phyloP scores from a whole-genome alignment of 1,140 invertebrate species.

The Antheraea mylitta region DNA sequence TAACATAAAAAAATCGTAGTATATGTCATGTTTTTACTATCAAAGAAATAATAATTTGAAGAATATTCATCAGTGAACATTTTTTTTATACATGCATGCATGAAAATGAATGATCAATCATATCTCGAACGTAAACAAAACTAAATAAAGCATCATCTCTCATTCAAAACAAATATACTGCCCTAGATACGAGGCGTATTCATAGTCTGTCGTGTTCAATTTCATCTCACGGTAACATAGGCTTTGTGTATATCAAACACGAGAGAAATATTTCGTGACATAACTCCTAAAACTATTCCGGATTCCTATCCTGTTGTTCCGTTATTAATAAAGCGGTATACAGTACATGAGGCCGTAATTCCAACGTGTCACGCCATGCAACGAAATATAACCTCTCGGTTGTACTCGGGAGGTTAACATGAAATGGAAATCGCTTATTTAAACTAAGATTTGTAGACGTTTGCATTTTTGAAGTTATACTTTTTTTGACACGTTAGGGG shows the following conservation, averaged over 20 bases:
- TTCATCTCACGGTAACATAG: not conserved
- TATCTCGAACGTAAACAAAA: not conserved
- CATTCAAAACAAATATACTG: not conserved
- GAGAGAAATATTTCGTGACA: not conserved
- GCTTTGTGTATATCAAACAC: not conserved
- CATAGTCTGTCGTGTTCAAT: not conserved
- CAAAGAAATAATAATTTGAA: no score
- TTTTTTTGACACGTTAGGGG: no score
- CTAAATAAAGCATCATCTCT: not conserved
- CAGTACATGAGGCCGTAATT: not conserved
- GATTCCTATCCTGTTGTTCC: not conserved
- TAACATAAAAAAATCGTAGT: no score
- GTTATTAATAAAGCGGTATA: constrained; percentile 1
- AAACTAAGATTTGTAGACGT: no score
- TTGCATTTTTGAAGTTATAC: no score
- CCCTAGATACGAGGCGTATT: not conserved
- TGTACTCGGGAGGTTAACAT: not conserved
- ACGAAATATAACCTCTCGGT: not conserved
- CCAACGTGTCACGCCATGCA: not conserved
- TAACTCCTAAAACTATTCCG: constrained; percentile 4
- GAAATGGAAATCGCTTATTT: not conserved
- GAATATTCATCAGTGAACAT: no score
- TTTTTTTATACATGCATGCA: no score
- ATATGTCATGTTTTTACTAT: no score
- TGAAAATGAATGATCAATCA: not conserved